Evolutionary conservation across 1,140 invertebrate species (phyloP).

Genomic region (Neuroterus valhalla): DNA sequence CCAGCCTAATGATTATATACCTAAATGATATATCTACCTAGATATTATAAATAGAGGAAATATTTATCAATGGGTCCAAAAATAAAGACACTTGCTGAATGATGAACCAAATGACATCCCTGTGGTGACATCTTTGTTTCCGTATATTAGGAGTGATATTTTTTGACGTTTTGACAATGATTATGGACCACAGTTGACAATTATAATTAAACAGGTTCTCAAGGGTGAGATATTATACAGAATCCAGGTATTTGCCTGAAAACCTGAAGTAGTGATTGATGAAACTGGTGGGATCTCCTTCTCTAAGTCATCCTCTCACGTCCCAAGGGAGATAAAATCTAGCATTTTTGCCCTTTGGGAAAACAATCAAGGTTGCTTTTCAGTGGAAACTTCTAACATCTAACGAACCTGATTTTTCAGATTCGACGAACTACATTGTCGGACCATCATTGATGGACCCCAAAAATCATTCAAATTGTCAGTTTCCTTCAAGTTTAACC

Average conservation of each 20-base stretch:
- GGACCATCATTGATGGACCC: not conserved
- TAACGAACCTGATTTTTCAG: not conserved
- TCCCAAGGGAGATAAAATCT: slow-evolving; percentile 18
- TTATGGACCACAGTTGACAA: slow-evolving; percentile 17
- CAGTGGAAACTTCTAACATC: not conserved
- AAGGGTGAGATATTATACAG: not conserved
- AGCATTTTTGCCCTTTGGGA: not conserved
- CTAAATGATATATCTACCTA: too few relatives aligned
- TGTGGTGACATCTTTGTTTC: too few relatives aligned
- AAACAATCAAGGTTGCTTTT: slow-evolving; percentile 4
- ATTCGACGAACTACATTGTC: slow-evolving; percentile 8
- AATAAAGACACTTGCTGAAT: too few relatives aligned
- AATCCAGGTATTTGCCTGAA: not conserved
- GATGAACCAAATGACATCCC: too few relatives aligned
- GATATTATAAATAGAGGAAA: too few relatives aligned
- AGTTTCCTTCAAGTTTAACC: not conserved
- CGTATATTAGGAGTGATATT: not conserved
- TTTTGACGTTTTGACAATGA: not conserved
- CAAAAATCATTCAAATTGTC: not conserved
- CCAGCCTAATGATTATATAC: too few relatives aligned
- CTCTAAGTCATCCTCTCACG: slow-evolving; percentile 9
- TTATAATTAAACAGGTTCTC: not conserved
- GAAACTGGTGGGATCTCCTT: slow-evolving; percentile 14
- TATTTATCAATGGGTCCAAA: too few relatives aligned
- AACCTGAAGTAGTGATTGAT: slow-evolving; percentile 6